Evolutionary conservation across 2,888 invertebrate genomes (phyloP), one percentile per base, ranked within the genome.

Genomic region (Drosophila austrosaltans): DNA sequence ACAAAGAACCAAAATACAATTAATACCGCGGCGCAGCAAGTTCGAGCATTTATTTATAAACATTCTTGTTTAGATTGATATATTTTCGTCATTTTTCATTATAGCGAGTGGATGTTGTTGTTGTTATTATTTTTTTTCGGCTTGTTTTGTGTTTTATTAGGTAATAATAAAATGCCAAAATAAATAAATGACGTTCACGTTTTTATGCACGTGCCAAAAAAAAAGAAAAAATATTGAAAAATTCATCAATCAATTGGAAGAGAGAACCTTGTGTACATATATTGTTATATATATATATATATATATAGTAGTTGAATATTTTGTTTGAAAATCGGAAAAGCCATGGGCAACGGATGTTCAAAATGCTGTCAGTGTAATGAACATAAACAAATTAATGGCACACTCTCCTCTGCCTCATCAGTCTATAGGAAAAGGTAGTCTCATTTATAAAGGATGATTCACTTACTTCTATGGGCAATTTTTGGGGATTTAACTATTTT

Each of bases 311-410:
- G 22, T 48, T 48, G 16, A 48, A 12, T 48, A 25, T 48, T 32
- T 16, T 16, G 16, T 16, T 16, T 16, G 16, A 16, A 12, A 59
- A 67, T 61, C 69, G 65, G 48, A 48, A 73, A 66, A 66, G 64
- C 42, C 71, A 92, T 92, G 92, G 92, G 92, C 79, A 92, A 92
- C 90, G 91, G 92, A 81, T 92, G 92, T 79, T 92, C 92, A 36
- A 92, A 92, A 79, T 92, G 92, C 84, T 92, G 92, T 79, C 87
- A 92, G 73, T 92, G 92, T 81, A 90, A 89, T 75, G 91, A 92
- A 65, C 90, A 91, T 72, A 91, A 92, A 74, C 89, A 92, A 76
- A 82, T 87, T 63, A 84, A 91, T 63, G 90, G 91, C 76, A 90
- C 90, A 66, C 88, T 92, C 65, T 92, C 92, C 63, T 91, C 92